phyloP scores from a whole-genome alignment of 2,797 vertebrate species.

The Acrocephalus scirpaceus region DNA sequence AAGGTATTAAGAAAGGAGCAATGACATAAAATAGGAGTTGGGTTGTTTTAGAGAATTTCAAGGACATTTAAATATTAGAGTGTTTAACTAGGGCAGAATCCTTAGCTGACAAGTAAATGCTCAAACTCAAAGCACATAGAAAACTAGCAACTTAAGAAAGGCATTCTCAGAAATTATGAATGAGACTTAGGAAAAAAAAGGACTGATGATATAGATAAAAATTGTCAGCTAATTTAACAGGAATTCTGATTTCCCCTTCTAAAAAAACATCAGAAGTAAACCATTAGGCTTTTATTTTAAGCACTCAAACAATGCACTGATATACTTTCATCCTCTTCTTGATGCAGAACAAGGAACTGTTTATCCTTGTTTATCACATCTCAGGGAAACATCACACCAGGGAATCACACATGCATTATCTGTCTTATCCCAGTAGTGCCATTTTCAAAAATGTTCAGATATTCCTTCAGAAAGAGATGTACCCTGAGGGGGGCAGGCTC shows the following conservation, averaged over 20 bases:
- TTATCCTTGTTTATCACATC: background rate
- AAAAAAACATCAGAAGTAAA: background rate
- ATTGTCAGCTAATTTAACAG: background rate
- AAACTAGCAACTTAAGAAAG: background rate
- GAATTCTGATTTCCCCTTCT: background rate
- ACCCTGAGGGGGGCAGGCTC: background rate
- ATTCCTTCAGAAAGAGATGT: background rate
- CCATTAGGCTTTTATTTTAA: background rate
- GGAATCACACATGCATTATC: background rate
- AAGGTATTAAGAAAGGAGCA: background rate
- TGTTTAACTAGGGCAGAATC: background rate
- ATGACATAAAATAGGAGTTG: background rate
- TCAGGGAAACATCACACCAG: background rate
- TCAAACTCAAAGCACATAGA: background rate
- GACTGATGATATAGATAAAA: background rate
- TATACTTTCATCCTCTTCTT: background rate
- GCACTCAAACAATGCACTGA: background rate
- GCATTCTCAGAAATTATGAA: background rate
- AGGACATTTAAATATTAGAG: background rate
- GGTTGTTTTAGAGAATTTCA: background rate
- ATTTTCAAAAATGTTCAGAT: background rate
- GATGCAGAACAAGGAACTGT: background rate
- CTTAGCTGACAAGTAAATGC: background rate
- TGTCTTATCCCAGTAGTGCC: background rate
- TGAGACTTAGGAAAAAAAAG: background rate